phyloP scores from a whole-genome alignment of 2,113 vertebrate species.

The Melanerpes formicivorus region DNA sequence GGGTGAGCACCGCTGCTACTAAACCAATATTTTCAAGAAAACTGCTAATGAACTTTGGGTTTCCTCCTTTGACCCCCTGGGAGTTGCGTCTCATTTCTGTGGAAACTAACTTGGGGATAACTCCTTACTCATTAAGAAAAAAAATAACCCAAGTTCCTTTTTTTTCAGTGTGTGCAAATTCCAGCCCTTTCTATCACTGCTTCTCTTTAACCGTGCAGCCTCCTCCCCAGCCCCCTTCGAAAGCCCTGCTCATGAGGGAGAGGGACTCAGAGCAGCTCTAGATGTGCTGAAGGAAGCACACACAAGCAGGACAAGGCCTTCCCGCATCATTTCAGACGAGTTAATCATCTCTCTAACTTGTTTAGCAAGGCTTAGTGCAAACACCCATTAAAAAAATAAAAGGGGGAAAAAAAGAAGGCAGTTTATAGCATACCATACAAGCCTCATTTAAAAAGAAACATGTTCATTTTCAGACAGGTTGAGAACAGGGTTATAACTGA shows the following conservation, averaged over 20 bases:
- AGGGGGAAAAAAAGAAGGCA: background rate
- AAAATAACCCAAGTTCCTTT: constrained; percentile 28
- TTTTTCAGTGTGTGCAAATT: background rate
- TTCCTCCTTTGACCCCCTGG: background rate
- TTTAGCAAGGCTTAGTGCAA: constrained; percentile 45
- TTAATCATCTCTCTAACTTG: constrained; percentile 60
- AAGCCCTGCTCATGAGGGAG: background rate
- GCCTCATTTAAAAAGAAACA: constrained; percentile 18
- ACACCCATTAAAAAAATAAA: background rate
- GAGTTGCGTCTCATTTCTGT: constrained; percentile 3
- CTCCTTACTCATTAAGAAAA: background rate
- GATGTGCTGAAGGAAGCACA: background rate
- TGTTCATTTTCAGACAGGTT: background rate
- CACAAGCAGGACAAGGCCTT: background rate
- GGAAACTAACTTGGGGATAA: constrained; percentile 1
- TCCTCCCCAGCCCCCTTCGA: background rate
- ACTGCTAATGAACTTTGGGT: background rate
- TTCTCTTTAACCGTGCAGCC: background rate
- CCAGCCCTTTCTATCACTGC: background rate
- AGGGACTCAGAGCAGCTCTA: background rate
- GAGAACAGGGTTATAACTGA: background rate
- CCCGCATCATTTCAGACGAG: background rate
- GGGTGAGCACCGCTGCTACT: background rate
- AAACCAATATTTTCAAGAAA: constrained; percentile 4
- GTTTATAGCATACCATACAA: constrained; percentile 15